A percentile compares a stretch with the other conserved stretches of the same genome.
Conservation (phyloP, 2,888 invertebrate species). For the Tetropium fuscum region DNA sequence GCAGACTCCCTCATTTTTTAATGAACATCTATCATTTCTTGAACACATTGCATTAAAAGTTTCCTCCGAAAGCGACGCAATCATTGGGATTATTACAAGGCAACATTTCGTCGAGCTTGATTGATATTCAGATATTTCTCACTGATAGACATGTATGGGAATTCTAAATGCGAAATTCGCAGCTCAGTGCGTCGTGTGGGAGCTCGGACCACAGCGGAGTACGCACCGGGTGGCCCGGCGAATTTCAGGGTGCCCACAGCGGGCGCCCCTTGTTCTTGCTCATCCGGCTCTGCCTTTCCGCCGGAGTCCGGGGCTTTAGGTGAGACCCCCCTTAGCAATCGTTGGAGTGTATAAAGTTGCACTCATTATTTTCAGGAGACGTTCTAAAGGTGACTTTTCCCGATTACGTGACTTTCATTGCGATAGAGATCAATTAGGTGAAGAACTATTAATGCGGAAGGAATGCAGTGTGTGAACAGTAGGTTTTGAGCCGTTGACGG, state of each 20-base stretch:
- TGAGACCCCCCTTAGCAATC: slow-evolving; percentile 2
- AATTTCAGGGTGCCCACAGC: slow-evolving; percentile 34
- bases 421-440: slow-evolving; percentile 3
- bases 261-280: slow-evolving; percentile 45
- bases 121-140: no score
- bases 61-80: no score
- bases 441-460: slow-evolving; percentile 28
- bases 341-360: slow-evolving; percentile 20
- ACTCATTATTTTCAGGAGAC: slow-evolving; percentile 24
- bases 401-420: slow-evolving; percentile 15
- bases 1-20: no score
- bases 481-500: no score
- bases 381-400: slow-evolving; percentile 24
- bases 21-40: no score
- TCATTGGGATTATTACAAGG: no score
- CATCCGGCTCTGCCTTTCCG: slow-evolving; percentile 38
- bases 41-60: no score
- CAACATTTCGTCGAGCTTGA: no score
- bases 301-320: slow-evolving; percentile 26
- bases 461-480: slow-evolving; percentile 42
- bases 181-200: slow-evolving; percentile 58
- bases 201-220: slow-evolving; percentile 53
- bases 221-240: slow-evolving; percentile 43
- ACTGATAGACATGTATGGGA: slow-evolving; percentile 16
- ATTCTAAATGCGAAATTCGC: slow-evolving; percentile 38